phyloP scores from a whole-genome alignment of 1,140 invertebrate genomes.

The Lordiphosa mommai region DNA sequence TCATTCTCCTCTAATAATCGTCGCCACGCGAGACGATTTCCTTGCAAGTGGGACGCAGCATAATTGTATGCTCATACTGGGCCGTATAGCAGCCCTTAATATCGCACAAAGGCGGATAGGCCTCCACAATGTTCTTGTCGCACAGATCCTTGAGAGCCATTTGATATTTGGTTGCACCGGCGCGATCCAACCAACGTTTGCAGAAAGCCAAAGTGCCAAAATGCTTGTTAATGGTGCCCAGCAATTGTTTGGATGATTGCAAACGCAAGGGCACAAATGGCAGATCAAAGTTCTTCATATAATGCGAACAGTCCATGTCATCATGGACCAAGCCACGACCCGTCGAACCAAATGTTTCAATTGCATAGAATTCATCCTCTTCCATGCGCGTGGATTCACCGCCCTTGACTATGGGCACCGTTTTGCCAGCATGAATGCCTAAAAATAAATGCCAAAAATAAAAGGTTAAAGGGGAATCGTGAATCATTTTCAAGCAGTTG shows the following conservation, averaged over 20 bases:
- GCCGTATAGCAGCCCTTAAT: constrained; percentile 99
- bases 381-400: constrained; percentile 99
- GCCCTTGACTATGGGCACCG: constrained; percentile 99
- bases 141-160: constrained; percentile 99
- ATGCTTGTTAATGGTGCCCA: constrained; percentile 98
- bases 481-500: not conserved
- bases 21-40: constrained; percentile 97
- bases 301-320: constrained; percentile 99
- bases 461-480: too few species aligned
- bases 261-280: constrained; percentile 94
- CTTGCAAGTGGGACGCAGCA: constrained; percentile 98
- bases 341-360: constrained; percentile 99
- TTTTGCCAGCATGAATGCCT: constrained; percentile 99
- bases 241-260: constrained; percentile 94
- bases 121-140: constrained; percentile 96
- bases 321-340: constrained; percentile 98
- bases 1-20: constrained; percentile 88
- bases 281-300: constrained; percentile 99
- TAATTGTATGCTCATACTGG: constrained; percentile 99
- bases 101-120: constrained; percentile 99
- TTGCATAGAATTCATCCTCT: constrained; percentile 99
- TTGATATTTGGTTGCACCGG: constrained; percentile 98
- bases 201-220: constrained; percentile 99
- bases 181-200: constrained; percentile 98
- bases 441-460: not conserved